These are phyloP conservation scores for Anseranas semipalmata DNA, from an alignment of 2,113 vertebrate genomes.

Conservation along the genomic window DNA sequence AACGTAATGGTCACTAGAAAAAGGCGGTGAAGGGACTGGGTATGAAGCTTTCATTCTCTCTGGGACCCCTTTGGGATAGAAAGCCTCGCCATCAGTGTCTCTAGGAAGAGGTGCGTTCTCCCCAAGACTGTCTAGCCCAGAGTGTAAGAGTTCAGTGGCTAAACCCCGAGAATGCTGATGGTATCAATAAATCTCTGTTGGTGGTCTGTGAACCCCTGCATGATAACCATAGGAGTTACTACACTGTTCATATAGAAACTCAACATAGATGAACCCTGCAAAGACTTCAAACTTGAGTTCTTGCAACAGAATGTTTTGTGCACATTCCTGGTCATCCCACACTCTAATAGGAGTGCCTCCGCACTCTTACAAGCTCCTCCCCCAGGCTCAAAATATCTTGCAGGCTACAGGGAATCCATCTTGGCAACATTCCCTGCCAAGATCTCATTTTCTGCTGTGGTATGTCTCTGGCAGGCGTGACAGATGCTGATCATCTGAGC, in stretches of 20 bases:
- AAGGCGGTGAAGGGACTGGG: background rate
- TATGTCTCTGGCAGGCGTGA: background rate
- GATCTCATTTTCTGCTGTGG: background rate
- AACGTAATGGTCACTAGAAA: background rate
- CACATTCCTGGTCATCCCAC: rapidly evolving
- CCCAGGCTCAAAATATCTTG: background rate
- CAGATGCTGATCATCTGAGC: background rate
- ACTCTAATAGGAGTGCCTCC: background rate
- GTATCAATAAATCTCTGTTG: background rate
- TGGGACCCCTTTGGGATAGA: too few species aligned
- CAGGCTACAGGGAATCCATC: background rate
- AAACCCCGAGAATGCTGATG: background rate
- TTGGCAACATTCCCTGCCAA: background rate
- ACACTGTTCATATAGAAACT: background rate
- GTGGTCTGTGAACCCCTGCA: background rate
- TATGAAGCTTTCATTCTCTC: too few species aligned
- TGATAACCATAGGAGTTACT: background rate
- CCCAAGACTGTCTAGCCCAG: background rate
- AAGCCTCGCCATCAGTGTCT: too few species aligned
- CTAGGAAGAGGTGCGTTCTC: background rate
- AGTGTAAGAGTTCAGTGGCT: background rate
- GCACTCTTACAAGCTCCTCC: background rate
- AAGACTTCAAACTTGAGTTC: background rate
- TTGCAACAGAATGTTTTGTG: background rate
- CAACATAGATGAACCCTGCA: background rate